These are phyloP conservation scores for Chelidonichthys spinosus DNA, from an alignment of 2,797 vertebrate genomes.

Conservation along the genomic window DNA sequence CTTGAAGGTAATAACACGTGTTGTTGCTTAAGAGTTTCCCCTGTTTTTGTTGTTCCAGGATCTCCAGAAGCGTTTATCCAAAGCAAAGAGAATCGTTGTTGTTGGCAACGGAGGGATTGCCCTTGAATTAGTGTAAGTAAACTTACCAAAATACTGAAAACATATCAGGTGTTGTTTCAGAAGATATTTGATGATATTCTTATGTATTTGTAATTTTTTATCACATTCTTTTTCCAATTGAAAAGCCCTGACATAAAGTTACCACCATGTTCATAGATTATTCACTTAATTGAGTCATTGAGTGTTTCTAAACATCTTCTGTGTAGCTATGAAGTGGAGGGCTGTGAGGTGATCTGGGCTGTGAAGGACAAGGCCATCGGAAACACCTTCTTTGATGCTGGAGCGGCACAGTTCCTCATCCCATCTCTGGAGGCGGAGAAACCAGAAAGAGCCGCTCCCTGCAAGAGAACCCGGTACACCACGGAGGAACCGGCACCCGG, in stretches of 20 bases:
- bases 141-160: not conserved
- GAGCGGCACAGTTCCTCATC: constrained; percentile 95
- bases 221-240: not conserved
- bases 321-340: constrained; percentile 91
- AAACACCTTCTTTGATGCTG: constrained; percentile 96
- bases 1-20: not conserved
- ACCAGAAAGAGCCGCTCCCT: constrained; percentile 73
- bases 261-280: not conserved
- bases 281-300: not conserved
- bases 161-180: not conserved
- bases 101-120: constrained; percentile 98
- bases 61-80: constrained; percentile 90
- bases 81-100: constrained; percentile 90
- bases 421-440: constrained; percentile 86
- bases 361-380: constrained; percentile 97
- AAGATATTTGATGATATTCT: not conserved
- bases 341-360: constrained; percentile 96
- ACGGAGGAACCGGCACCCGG: constrained; percentile 62
- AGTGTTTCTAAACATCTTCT: not conserved
- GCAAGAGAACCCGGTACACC: constrained; percentile 91
- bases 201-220: not conserved
- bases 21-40: not conserved
- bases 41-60: constrained; percentile 80
- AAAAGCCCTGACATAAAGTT: not conserved
- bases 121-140: constrained; percentile 94